Base-by-base conservation (phyloP, 30 jellyfish, hydroid and myxozoan genomes). In the Cassiopea xamachana region DNA sequence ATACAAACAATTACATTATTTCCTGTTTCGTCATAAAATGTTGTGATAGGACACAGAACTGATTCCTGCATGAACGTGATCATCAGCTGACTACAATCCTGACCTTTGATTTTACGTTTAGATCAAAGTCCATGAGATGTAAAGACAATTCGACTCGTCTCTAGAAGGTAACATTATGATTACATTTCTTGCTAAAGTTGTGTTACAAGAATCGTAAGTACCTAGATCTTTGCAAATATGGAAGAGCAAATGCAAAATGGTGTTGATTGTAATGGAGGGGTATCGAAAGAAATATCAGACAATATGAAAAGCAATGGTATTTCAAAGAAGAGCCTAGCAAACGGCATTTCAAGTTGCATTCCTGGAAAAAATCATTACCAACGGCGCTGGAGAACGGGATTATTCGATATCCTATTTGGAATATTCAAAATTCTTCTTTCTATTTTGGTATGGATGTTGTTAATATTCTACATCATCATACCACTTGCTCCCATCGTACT, bases 401-500 rank as follows among this genome's bases (percentile, higher is more conserved):
- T 4, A 2, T 2, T 4, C 15, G 74, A 64, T 16, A 43, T 71
- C 27, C 15, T 71, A n/a, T 14, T 71, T 6, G 58, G 5, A 39
- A 18, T 71, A 9, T 18, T 71, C n/a, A 43, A 71, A 71, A 55
- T 43, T 71, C 14, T 43, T 15, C 27, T 88, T 75, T 62, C 89
- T 1, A 7, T 79, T 58, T 45, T 79, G 71, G 86, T 87, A 14
- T 88, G 95, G 95, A 44, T 58, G 2, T 19, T 79, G 7, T 18
- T 88, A 2, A 39, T 88, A 59, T 1, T 58, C 39, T 88, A 18
- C 62, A 16, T 88, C 9, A 70, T 88, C 18, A 48, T 88, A 10
- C 95, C 95, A 45, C 44, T 88, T 50, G 60, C 87, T 50, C 95
- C 95, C 0, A 5, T 88, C 44, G 90, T 79, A 12, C 61, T 58